Percentiles rank a stretch among this genome's conserved stretches.
Evolutionary conservation across 23 tunicate genomes (phyloP).

Genomic region (Phallusia fumigata): DNA sequence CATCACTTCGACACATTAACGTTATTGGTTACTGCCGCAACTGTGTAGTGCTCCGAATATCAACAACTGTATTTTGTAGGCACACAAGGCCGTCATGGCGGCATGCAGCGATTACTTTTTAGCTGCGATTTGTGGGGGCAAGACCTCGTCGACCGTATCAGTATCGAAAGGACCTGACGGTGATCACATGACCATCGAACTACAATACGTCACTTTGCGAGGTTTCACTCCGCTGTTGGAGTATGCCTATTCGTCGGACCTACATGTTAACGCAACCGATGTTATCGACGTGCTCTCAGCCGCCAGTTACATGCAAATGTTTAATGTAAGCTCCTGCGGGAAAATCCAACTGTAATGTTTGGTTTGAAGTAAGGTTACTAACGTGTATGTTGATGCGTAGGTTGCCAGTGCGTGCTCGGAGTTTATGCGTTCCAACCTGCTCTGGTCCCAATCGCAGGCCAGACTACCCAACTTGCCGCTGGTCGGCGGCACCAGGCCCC

Average conservation of each 20-base stretch:
- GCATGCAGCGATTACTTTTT: constrained; percentile 89
- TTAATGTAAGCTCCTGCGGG: constrained; percentile 57
- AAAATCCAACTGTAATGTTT: neutral
- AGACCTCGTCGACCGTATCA: constrained; percentile 64
- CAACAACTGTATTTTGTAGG: constrained; percentile 35
- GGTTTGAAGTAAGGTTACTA: neutral
- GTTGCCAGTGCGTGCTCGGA: constrained; percentile 86
- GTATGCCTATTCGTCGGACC: constrained; percentile 90
- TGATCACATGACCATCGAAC: constrained; percentile 77
- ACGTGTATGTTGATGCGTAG: constrained; percentile 14
- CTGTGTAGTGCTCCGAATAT: too few relatives aligned
- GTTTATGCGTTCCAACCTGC: constrained; percentile 74
- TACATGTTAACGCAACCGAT: constrained; percentile 77
- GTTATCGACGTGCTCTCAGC: constrained; percentile 94
- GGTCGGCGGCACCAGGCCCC: constrained; percentile 33
- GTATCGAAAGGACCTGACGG: constrained; percentile 31
- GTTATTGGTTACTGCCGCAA: too few relatives aligned
- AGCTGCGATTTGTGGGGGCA: constrained; percentile 78
- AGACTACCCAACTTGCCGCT: constrained; percentile 39
- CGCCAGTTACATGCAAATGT: constrained; percentile 95
- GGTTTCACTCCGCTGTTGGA: constrained; percentile 94
- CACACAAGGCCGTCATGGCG: constrained; percentile 96
- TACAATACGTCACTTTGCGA: constrained; percentile 80
- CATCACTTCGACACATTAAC: too few relatives aligned
- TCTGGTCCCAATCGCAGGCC: constrained; percentile 46